Evolutionary conservation across 2,113 vertebrate species (phyloP), one percentile per base, ranked within the genome.

Genomic region (Uria lomvia): DNA sequence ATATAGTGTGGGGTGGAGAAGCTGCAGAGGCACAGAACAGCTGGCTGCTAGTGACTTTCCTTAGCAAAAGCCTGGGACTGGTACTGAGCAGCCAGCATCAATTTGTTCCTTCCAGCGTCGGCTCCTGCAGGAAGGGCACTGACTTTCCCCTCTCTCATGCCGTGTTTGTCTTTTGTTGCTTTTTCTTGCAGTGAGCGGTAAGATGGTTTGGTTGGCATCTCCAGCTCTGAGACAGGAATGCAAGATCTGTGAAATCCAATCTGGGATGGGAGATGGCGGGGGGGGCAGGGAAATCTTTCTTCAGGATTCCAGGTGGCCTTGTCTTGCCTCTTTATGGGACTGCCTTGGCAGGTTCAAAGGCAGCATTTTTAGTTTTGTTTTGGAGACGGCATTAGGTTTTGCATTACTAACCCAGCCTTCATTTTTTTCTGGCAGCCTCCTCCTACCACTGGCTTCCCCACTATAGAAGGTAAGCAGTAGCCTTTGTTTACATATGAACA

Each of bases 381-480:
- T 86, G 80, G 82, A 85, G 80, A 72, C 8, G 2, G 62, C 52
- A 50, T 63, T 83, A 68, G 29, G 56, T 88, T 97, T 71, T 94
- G 52, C 55, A 6, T 92, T 96, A 79, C 80, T 96, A 92, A 97
- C 20, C 21, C 23, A 43, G 50, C 52, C 53, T 80, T 96, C 2
- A 8, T 60, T 81, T 94, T 96, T 72, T 90, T 67, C 95, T 93
- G 94, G 66, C 97, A 99, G 99, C 97, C 98, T 93, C 98, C 97
- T 49, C 93, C 94, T 55, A 95, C 97, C 73, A 98, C 89, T 90
- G 97, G 98, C 78, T 98, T 99, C 92, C 98, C 97, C 32, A 97
- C 97, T 83, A 98, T 99, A 97, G 99, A 99, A 96, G 99, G 99
- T 99, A 98, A 84, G 97, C 78, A 89, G 2, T 7, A 34, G 77